A percentile compares a stretch with the other conserved stretches of the same genome.
These are phyloP conservation scores for Macrophya alboannulata DNA, from an alignment of 2,888 invertebrate species.

Conservation along the genomic window DNA sequence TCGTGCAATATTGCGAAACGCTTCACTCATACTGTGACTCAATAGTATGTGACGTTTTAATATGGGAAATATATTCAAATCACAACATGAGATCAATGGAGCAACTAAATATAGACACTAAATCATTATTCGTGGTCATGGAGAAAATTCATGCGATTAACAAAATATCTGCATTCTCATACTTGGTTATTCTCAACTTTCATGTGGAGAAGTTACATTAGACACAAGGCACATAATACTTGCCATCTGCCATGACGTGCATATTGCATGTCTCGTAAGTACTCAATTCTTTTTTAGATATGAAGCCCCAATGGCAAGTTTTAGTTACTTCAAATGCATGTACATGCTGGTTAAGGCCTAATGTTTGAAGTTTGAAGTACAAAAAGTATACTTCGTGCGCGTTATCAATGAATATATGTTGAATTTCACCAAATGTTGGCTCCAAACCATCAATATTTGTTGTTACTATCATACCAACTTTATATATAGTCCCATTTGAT, in stretches of 20 bases:
- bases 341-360: slow-evolving; percentile 5
- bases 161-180: not conserved
- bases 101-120: too few relatives aligned
- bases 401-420: slow-evolving; percentile 7
- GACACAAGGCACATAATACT: not conserved
- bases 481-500: not conserved
- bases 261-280: slow-evolving; percentile 1
- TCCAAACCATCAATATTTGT: not conserved
- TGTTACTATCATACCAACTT: not conserved
- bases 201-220: too few relatives aligned
- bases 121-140: too few relatives aligned
- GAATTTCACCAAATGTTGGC: slow-evolving; percentile 21
- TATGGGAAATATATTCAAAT: too few relatives aligned
- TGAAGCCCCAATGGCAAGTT: not conserved
- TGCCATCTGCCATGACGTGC: not conserved
- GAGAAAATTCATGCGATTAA: not conserved
- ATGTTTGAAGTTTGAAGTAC: not conserved
- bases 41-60: too few relatives aligned
- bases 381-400: not conserved
- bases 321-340: not conserved
- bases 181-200: not conserved
- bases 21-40: too few relatives aligned
- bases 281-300: not conserved
- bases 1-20: too few relatives aligned
- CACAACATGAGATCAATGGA: too few relatives aligned